Evolutionary conservation across 2,113 vertebrate genomes (phyloP).

Genomic region (Bungarus multicinctus): DNA sequence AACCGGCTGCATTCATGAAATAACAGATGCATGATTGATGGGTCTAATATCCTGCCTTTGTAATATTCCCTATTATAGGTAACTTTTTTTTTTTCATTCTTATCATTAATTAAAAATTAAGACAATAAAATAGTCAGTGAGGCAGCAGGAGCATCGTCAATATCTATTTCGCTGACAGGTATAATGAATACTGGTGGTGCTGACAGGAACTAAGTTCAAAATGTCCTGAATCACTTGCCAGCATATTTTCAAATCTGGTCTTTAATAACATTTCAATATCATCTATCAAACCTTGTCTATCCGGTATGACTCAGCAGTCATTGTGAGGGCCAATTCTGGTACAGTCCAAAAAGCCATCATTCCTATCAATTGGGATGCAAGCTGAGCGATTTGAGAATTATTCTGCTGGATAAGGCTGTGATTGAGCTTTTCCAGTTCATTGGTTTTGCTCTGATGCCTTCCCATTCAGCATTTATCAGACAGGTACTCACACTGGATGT

Average conservation of each 20-base stretch:
- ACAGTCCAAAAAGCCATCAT: background rate
- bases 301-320: background rate
- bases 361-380: background rate
- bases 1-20: conserved; percentile 38
- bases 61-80: conserved; percentile 13
- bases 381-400: background rate
- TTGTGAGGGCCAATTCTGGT: conserved; percentile 7
- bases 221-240: background rate
- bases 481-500: conserved; percentile 44
- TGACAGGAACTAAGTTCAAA: conserved; percentile 39
- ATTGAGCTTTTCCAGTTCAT: conserved; percentile 51
- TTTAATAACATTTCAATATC: conserved; percentile 39
- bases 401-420: conserved; percentile 39
- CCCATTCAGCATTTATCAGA: conserved; percentile 37
- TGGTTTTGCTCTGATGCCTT: conserved; percentile 40
- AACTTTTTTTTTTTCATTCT: conserved; percentile 29
- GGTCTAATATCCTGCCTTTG: conserved; percentile 40
- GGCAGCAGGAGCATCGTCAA: conserved; percentile 28
- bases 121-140: conserved; percentile 44
- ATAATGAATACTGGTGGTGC: conserved; percentile 18
- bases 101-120: conserved; percentile 58
- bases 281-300: conserved; percentile 4
- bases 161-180: background rate
- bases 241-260: conserved; percentile 11
- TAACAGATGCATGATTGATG: conserved; percentile 50